A percentile compares a stretch with the other conserved stretches of the same genome.
phyloP scores from a whole-genome alignment of 1,140 invertebrate species.

The Drosophila micromelanica region DNA sequence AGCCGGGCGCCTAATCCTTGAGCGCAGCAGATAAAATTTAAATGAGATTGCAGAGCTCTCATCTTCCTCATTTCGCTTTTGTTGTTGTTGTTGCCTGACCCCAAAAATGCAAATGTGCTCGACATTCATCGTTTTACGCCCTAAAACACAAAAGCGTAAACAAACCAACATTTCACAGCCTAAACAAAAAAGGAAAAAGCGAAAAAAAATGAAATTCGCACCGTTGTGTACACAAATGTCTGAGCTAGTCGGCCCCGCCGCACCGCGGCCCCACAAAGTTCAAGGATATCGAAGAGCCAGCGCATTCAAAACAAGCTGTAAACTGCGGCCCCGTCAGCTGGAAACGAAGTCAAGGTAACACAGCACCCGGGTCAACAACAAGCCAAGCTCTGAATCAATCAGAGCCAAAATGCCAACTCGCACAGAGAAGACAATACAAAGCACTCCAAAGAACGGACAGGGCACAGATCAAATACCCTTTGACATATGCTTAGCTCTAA shows the following conservation, averaged over 20 bases:
- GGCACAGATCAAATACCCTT: slow-evolving; percentile 31
- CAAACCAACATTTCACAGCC: slow-evolving; percentile 34
- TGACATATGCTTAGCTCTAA: neutral
- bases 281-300: slow-evolving; percentile 63
- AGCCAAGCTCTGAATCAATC: slow-evolving; percentile 22
- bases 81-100: slow-evolving; percentile 43
- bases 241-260: slow-evolving; percentile 20
- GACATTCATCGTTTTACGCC: slow-evolving; percentile 30
- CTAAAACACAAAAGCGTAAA: slow-evolving; percentile 46
- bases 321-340: slow-evolving; percentile 8
- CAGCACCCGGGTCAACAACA: slow-evolving; percentile 54
- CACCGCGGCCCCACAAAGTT: slow-evolving; percentile 34
- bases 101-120: slow-evolving; percentile 53
- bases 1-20: slow-evolving; percentile 7
- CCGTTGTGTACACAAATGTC: slow-evolving; percentile 62
- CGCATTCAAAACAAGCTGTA: slow-evolving; percentile 37
- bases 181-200: slow-evolving; percentile 24
- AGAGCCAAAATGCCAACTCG: slow-evolving; percentile 1
- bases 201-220: slow-evolving; percentile 31
- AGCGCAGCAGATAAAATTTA: slow-evolving; percentile 34
- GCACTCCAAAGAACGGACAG: neutral
- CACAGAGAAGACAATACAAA: slow-evolving; percentile 15
- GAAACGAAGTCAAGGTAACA: slow-evolving; percentile 63
- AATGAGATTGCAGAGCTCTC: slow-evolving; percentile 33
- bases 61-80: slow-evolving; percentile 7